Base-by-base conservation (phyloP, 2,113 vertebrate genomes). In the Siniperca knerii region DNA sequence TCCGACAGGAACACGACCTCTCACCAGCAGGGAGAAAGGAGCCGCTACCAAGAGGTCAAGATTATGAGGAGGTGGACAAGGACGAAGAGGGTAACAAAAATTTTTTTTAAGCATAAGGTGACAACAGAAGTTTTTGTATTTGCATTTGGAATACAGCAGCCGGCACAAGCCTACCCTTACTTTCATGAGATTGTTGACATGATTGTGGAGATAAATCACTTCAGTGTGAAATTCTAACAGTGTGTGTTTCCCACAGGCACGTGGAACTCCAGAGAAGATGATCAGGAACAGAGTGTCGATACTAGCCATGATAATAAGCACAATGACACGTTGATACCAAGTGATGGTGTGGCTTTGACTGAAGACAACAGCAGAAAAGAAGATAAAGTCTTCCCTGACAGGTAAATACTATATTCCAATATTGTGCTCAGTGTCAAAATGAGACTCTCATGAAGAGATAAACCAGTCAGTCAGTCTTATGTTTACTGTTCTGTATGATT, bases 311-410 rank as follows among this genome's bases (percentile, higher is more conserved):
- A 77, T 79, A 35, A 81, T 16, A 68, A 81, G 69, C 46, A 58
- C 6, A 62, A 83, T 0, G 29, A 81, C 52, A 9, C 33, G 25
- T 55, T 80, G 52, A 73, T 21, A 5, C 40, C 58, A 54, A 71
- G 50, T 10, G 23, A 75, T 33, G 20, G 44, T n/a, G 37, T 0
- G 5, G 54, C 42, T 21, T 35, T 65, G 20, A 77, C 29, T 29
- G 83, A 90, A 33, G 71, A 79, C 20, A 23, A 46, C 20, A 44
- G 7, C 42, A 75, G 58, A 62, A 70, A 44, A n/a, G 73, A 86
- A 37, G 81, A 83, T 23, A 0, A 35, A 16, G 23, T 60, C 52
- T 48, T 55, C 12, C 33, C 66, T 2, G 95, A 96, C 65, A 93
- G 94, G 96, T 95, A 65, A 54, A 40, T 57, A 8, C 61, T 46